phyloP scores from a whole-genome alignment of 2,888 invertebrate species.

The Phyllotreta cruciferae region DNA sequence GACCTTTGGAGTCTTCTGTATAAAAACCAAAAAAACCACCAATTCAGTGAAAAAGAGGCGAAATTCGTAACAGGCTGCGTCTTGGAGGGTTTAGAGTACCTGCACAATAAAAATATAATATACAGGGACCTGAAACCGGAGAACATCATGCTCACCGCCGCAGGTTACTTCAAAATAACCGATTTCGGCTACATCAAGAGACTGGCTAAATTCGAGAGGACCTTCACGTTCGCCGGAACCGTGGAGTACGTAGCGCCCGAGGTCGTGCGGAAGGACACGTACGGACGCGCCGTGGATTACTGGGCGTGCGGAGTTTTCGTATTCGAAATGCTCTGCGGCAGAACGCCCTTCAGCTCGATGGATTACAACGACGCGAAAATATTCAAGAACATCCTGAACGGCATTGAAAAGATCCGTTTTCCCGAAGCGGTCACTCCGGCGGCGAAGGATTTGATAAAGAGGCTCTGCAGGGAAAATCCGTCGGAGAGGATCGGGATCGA shows the following conservation, averaged over 20 bases:
- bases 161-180: constrained; percentile 88
- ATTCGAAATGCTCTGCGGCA: constrained; percentile 83
- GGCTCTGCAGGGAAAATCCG: constrained; percentile 71
- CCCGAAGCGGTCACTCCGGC: constrained; percentile 78
- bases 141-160: constrained; percentile 82
- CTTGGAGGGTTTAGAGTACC: constrained; percentile 86
- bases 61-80: constrained; percentile 88
- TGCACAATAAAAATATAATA: constrained; percentile 84
- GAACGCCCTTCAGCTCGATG: constrained; percentile 74
- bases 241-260: constrained; percentile 89
- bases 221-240: constrained; percentile 94
- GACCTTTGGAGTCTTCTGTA: constrained; percentile 93
- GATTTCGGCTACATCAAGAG: constrained; percentile 95
- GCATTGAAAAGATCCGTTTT: constrained; percentile 60
- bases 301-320: constrained; percentile 91
- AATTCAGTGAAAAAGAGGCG: constrained; percentile 73
- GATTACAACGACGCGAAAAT: constrained; percentile 89
- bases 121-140: constrained; percentile 91
- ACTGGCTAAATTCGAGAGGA: constrained; percentile 73
- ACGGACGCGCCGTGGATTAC: constrained; percentile 86
- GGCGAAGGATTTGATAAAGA: constrained; percentile 81
- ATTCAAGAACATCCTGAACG: constrained; percentile 84
- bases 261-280: constrained; percentile 84
- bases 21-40: constrained; percentile 74
- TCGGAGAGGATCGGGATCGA: constrained; percentile 74